Conservation (phyloP, 2,113 vertebrate genomes). For the Lepus europaeus region DNA sequence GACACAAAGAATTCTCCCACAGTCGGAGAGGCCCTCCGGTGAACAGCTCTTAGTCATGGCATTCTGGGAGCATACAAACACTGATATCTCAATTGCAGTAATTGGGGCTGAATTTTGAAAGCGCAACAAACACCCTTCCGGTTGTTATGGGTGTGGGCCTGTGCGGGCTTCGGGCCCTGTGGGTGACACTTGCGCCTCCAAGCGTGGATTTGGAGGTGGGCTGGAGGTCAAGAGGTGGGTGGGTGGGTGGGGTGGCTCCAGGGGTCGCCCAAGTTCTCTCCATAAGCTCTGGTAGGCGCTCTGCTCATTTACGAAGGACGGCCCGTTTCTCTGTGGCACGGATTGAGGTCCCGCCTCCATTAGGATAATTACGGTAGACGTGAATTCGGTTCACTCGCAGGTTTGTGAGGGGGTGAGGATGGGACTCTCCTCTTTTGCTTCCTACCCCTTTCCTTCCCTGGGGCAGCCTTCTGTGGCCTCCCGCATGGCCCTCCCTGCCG, state of each 20-base stretch:
- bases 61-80: not conserved
- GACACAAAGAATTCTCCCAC: not conserved
- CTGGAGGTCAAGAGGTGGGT: accelerated
- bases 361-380: accelerated
- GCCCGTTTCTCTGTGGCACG: accelerated
- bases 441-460: accelerated
- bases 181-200: accelerated
- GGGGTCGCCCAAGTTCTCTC: not conserved
- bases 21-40: not conserved
- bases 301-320: accelerated
- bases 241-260: no score
- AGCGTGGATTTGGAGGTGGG: not conserved
- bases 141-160: not conserved
- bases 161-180: accelerated
- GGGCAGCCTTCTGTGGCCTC: accelerated
- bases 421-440: accelerated
- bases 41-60: not conserved
- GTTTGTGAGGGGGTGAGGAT: accelerated
- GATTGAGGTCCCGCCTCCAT: accelerated
- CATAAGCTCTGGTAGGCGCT: accelerated
- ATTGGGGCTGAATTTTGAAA: not conserved
- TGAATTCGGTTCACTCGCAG: accelerated
- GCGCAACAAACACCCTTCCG: not conserved
- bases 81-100: not conserved
- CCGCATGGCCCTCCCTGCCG: accelerated